phyloP scores from a whole-genome alignment of 2,888 invertebrate species.

The Drepanosiphum platanoidis region DNA sequence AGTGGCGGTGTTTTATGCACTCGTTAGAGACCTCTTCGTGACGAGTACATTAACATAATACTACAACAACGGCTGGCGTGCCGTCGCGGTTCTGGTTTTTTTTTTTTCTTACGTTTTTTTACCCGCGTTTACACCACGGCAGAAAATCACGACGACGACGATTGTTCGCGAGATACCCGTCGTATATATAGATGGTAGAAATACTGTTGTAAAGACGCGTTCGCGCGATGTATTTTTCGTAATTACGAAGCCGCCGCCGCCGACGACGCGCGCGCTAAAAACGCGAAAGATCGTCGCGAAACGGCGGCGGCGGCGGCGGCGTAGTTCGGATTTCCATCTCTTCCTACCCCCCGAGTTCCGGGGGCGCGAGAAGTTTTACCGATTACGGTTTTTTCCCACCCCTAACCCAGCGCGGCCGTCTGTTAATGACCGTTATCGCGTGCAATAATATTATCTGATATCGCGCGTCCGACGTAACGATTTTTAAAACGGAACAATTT shows the following conservation, averaged over 20 bases:
- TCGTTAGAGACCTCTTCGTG: constrained; percentile 23
- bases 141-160: not conserved
- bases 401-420: not conserved
- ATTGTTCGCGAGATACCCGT: not conserved
- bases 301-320: not conserved
- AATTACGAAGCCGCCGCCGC: too few species aligned
- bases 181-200: too few species aligned
- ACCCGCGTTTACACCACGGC: not conserved
- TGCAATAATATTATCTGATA: not conserved
- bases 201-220: too few species aligned
- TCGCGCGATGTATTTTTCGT: too few species aligned
- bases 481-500: not conserved
- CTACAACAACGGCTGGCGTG: not conserved
- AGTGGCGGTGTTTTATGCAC: constrained; percentile 3
- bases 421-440: not conserved
- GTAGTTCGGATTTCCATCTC: not conserved
- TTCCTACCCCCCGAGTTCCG: not conserved
- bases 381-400: not conserved
- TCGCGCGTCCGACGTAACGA: not conserved
- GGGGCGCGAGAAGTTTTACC: not conserved
- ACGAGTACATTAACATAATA: constrained; percentile 39
- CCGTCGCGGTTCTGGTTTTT: not conserved
- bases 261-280: too few species aligned
- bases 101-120: not conserved
- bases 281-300: too few species aligned